A percentile compares a stretch with the other conserved stretches of the same genome.
phyloP scores from a whole-genome alignment of 64 coral and sea anemone species.

The Stylophora pistillata region DNA sequence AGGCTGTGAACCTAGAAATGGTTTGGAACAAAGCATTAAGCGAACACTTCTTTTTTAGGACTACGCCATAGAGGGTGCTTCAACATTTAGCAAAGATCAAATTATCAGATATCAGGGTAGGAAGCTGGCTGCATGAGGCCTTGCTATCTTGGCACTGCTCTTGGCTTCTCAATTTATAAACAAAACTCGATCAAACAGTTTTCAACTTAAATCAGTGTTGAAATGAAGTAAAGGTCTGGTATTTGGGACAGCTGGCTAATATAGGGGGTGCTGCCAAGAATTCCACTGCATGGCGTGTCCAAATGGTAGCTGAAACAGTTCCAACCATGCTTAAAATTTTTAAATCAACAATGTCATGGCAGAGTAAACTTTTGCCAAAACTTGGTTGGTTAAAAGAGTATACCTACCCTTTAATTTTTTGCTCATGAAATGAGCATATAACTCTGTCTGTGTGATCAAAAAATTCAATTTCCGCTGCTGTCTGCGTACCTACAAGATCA shows the following conservation, averaged over 20 bases:
- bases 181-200: no score
- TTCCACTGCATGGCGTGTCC: no score
- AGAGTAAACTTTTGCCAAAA: background rate
- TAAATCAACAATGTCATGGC: background rate
- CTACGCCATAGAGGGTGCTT: background rate
- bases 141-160: no score
- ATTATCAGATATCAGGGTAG: no score
- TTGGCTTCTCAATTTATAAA: no score
- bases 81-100: background rate
- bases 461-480: constrained; percentile 98
- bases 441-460: constrained; percentile 95
- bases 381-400: background rate
- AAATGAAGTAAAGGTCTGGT: background rate
- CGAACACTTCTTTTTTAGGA: background rate
- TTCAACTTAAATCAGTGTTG: no score
- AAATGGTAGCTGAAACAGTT: no score
- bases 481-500: constrained; percentile 71
- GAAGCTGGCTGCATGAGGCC: no score
- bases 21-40: background rate
- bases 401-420: constrained; percentile 93
- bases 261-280: background rate
- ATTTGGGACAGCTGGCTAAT: background rate
- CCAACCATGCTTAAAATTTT: no score
- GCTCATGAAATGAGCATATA: constrained; percentile 99
- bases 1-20: constrained; percentile 8